Evolutionary conservation across 2,797 vertebrate genomes (phyloP), one percentile per base, ranked within the genome.

Genomic region (Fistularia commersonii): DNA sequence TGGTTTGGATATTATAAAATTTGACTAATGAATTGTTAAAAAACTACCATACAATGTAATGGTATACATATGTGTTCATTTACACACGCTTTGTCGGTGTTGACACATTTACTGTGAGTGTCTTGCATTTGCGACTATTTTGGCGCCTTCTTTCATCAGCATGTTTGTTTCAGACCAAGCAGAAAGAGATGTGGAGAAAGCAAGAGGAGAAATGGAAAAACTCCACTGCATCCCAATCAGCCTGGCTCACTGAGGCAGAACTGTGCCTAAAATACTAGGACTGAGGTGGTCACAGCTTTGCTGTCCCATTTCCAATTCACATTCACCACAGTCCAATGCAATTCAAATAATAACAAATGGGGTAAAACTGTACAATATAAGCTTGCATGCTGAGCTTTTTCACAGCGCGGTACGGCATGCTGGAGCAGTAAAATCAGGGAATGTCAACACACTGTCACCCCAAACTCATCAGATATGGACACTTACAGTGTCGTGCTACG

Each of bases 171-270:
- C 81, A 81, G 80, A 64, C 75, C 38, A 53, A 80, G 70, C 77
- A 81, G 77, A 83, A 71, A 80, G 67, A 75, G 73, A 67, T 5
- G 3, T 15, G 51, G 66, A 79, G 74, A 82, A 74, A 67, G 74
- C 54, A 68, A 51, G 66, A 63, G 54, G 72, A 62, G 62, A 72
- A 58, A 55, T 54, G 43, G 66, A 77, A 76, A 74, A 75, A 76
- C 72, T 74, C 64, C 8, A 61, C 79, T 84, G 87, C 81, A 89
- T 90, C 88, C 86, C 87, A 90, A 91, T 90, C 88, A 89, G 72
- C 56, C 74, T 41, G 67, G 66, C 46, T 83, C 87, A 84, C 81
- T 87, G 80, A 83, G 70, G 87, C 89, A 85, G 86, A 91, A 88
- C 89, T 76, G 72, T 80, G 77, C 80, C 83, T 80, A 85, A 88